Evolutionary conservation across 1,140 invertebrate genomes (phyloP), one percentile per base, ranked within the genome.

Genomic region (Macrobrachium nipponense): DNA sequence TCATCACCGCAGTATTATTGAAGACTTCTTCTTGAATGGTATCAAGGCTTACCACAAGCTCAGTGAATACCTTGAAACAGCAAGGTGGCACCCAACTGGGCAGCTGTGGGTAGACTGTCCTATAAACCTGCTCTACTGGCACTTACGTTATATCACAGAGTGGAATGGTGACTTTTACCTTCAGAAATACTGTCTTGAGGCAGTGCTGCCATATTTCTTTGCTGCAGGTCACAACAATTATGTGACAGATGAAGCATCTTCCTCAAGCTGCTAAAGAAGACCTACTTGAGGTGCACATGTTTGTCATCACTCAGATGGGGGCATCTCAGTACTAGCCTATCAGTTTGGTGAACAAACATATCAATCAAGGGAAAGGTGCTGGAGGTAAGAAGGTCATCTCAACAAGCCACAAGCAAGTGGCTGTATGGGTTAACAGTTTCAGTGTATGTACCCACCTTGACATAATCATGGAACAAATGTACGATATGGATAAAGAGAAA

Each of bases 1-100:
- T 79, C 77, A 27, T 79, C 77, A 79, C 62, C 27, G 3, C 77
- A n/a, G 59, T 62, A 20, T 61, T 79, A n/a, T n/a, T n/a, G n/a
- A 20, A 23, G 7, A 15, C 18, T 3, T n/a, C n/a, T n/a, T n/a
- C n/a, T n/a, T n/a, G n/a, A n/a, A n/a, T n/a, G n/a, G n/a, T n/a
- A n/a, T n/a, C n/a, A n/a, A n/a, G 59, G 15, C n/a, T 18, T 60
- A 59, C 58, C 75, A 78, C 0, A 23, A 73, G 10, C 23, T 36
- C 0, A 43, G 70, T 73, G 23, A 73, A 73, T 36, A 73, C 70
- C 5, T 73, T 23, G 70, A 11, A 43, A 73, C 23, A 73, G 8
- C n/a, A 23, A 73, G 70, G 27, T 4, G 4, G 27, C 27, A 36
- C 27, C 27, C 27, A 36, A 4, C 27, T 36, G 27, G 27, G 27